Evolutionary conservation across 2,113 vertebrate genomes (phyloP).

Genomic region (Rhea americana): DNA sequence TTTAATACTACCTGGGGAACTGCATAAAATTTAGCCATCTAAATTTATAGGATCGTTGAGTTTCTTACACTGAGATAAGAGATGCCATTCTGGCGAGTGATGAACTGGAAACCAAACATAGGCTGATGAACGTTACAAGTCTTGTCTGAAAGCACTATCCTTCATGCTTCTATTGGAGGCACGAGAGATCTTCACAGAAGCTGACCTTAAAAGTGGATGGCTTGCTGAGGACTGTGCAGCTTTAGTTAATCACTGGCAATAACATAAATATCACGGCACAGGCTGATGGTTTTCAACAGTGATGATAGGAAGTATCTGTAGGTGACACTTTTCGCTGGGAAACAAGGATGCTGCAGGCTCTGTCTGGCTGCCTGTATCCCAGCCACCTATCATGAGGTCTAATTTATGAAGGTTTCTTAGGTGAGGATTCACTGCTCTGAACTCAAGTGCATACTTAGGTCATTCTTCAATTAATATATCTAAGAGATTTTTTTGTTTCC

Average conservation of each 20-base stretch:
- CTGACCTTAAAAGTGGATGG: not conserved
- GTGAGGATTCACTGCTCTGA: not conserved
- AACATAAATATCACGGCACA: not conserved
- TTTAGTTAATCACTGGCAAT: not conserved
- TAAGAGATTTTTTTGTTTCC: not conserved
- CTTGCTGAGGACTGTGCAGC: not conserved
- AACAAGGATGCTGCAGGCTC: not conserved
- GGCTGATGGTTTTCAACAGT: not conserved
- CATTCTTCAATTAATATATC: not conserved
- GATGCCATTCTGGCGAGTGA: not conserved
- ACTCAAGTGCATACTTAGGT: not conserved
- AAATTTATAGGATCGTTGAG: not conserved
- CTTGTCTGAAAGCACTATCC: not conserved
- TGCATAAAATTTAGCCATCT: not conserved
- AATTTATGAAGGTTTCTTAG: not conserved
- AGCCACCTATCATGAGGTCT: not conserved
- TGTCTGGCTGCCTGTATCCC: not conserved
- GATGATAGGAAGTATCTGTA: not conserved
- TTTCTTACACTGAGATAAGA: not conserved
- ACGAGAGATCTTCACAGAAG: not conserved
- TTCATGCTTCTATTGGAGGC: not conserved
- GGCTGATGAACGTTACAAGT: not conserved
- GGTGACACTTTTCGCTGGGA: conserved; percentile 2
- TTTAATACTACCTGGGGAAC: not conserved
- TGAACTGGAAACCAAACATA: not conserved